phyloP scores from a whole-genome alignment of 2,888 invertebrate species.

The Eledona agricola region DNA sequence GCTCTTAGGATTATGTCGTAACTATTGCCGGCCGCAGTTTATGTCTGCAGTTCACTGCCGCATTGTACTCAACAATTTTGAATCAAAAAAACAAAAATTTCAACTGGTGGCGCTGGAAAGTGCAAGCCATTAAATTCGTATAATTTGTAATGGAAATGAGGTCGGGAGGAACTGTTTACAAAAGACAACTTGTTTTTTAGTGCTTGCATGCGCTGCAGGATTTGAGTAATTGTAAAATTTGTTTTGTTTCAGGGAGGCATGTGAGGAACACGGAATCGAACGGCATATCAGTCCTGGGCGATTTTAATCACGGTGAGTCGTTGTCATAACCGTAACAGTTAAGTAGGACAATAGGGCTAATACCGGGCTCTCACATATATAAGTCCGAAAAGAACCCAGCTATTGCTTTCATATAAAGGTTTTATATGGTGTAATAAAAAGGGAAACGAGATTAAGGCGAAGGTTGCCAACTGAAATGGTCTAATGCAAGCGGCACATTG shows the following conservation, averaged over 20 bases:
- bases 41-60: no score
- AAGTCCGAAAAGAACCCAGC: slow-evolving; percentile 43
- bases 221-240: slow-evolving; percentile 35
- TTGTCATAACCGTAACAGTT: slow-evolving; percentile 53
- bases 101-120: no score
- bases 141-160: no score
- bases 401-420: slow-evolving; percentile 59
- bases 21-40: no score
- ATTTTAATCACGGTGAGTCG: slow-evolving; percentile 63
- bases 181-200: no score
- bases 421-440: slow-evolving; percentile 61
- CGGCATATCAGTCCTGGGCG: slow-evolving; percentile 60
- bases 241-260: slow-evolving; percentile 59
- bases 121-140: no score
- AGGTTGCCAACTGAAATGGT: slow-evolving; percentile 59
- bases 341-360: slow-evolving; percentile 32
- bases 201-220: no score
- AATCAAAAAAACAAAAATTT: no score
- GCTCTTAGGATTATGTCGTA: no score
- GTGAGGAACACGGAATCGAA: slow-evolving; percentile 61
- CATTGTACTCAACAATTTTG: no score
- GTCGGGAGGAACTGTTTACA: no score
- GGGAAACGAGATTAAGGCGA: slow-evolving; percentile 60
- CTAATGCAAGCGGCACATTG: slow-evolving; percentile 57
- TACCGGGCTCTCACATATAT: slow-evolving; percentile 45